phyloP scores from a whole-genome alignment of 2,113 vertebrate species.

The Eonycteris spelaea region DNA sequence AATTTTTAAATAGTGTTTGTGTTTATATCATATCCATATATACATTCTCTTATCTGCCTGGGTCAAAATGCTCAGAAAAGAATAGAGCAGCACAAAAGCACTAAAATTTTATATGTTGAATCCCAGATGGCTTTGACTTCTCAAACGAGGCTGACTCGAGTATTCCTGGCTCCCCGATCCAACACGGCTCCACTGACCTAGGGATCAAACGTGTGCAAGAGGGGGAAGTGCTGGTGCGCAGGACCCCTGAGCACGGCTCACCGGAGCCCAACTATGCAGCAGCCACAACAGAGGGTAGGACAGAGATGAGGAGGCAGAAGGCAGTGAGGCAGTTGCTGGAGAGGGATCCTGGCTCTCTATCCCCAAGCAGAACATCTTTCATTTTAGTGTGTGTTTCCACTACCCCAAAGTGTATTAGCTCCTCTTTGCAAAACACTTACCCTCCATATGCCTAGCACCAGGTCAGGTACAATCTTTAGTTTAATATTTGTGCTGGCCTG shows the following conservation, averaged over 20 bases:
- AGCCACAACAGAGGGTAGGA: slow-evolving; percentile 98
- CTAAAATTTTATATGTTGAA: slow-evolving; percentile 96
- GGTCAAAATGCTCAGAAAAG: slow-evolving; percentile 80
- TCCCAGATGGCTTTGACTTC: slow-evolving; percentile 99
- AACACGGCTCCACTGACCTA: slow-evolving; percentile 90
- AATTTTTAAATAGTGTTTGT: slow-evolving; percentile 76
- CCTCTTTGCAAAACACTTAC: slow-evolving; percentile 80
- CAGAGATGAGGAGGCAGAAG: slow-evolving; percentile 89
- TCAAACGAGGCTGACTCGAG: slow-evolving; percentile 95
- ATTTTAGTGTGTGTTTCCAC: slow-evolving; percentile 83
- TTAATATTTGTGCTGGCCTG: slow-evolving; percentile 82
- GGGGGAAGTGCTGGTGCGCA: slow-evolving; percentile 90
- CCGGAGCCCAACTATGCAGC: slow-evolving; percentile 91
- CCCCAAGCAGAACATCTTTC: slow-evolving; percentile 83
- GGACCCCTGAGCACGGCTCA: slow-evolving; percentile 87
- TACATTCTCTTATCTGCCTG: slow-evolving; percentile 82
- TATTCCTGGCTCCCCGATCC: slow-evolving; percentile 92
- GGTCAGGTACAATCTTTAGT: slow-evolving; percentile 83
- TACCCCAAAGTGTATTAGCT: slow-evolving; percentile 81
- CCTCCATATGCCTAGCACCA: slow-evolving; percentile 80
- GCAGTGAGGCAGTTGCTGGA: slow-evolving; percentile 88
- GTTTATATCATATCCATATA: slow-evolving; percentile 76
- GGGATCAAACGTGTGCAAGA: slow-evolving; percentile 90
- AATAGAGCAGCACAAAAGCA: slow-evolving; percentile 81
- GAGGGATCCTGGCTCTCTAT: slow-evolving; percentile 82